Percentiles rank a stretch among this genome's conserved stretches.
Conservation (phyloP, 1,140 invertebrate genomes). For the Acromyrmex heyeri region DNA sequence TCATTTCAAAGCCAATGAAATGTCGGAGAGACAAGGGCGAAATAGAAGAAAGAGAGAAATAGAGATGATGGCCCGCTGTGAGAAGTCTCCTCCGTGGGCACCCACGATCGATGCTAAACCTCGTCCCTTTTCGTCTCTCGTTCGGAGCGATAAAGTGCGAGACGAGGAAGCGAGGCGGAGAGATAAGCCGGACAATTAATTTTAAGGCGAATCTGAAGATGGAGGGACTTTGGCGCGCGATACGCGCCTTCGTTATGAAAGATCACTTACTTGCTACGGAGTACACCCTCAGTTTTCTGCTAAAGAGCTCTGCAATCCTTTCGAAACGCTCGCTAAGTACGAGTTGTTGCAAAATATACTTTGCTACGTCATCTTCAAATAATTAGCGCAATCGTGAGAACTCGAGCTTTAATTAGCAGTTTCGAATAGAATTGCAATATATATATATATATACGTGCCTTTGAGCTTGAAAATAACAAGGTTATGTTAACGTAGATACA, state of each 20-base stretch:
- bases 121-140: slow-evolving; percentile 61
- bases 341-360: slow-evolving; percentile 15
- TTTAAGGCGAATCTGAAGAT: slow-evolving; percentile 79
- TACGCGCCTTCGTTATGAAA: slow-evolving; percentile 63
- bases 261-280: slow-evolving; percentile 68
- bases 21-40: slow-evolving; percentile 72
- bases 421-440: not conserved
- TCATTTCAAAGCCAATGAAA: slow-evolving; percentile 83
- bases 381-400: slow-evolving; percentile 32
- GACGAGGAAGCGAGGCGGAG: slow-evolving; percentile 71
- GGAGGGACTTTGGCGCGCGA: slow-evolving; percentile 67
- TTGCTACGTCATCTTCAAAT: slow-evolving; percentile 22
- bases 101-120: slow-evolving; percentile 73
- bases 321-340: slow-evolving; percentile 10
- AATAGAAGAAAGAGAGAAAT: slow-evolving; percentile 27
- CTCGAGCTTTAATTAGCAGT: slow-evolving; percentile 34
- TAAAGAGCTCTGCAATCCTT: slow-evolving; percentile 35
- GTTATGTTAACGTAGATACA: not conserved
- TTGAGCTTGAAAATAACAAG: slow-evolving; percentile 9
- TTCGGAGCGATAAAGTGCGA: slow-evolving; percentile 72
- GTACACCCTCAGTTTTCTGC: slow-evolving; percentile 46
- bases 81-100: slow-evolving; percentile 56
- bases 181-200: slow-evolving; percentile 86
- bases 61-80: slow-evolving; percentile 30
- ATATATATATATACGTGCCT: not conserved